These are phyloP conservation scores for Melanchra persicariae DNA, from an alignment of 2,888 invertebrate genomes.

Conservation along the genomic window DNA sequence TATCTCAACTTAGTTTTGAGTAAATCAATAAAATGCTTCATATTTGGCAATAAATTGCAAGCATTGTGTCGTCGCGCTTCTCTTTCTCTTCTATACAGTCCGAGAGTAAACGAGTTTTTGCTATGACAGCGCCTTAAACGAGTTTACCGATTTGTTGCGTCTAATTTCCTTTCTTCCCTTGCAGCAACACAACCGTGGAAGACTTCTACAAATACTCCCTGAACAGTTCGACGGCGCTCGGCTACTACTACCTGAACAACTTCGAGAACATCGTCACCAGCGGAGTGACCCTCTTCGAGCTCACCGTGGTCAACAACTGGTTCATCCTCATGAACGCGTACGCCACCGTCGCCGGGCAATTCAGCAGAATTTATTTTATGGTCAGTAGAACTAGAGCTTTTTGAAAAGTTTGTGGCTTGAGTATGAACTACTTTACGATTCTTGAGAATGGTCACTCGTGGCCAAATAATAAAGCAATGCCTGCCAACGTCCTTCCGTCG, in stretches of 20 bases:
- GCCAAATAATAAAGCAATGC: too few species aligned
- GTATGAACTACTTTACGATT: neutral
- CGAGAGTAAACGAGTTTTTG: too few species aligned
- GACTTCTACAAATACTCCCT: constrained; percentile 94
- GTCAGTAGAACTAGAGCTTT: neutral
- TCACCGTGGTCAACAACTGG: constrained; percentile 98
- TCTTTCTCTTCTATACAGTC: too few species aligned
- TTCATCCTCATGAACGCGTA: constrained; percentile 97
- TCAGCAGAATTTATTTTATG: constrained; percentile 96
- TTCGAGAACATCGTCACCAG: constrained; percentile 95
- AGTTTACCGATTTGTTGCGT: too few species aligned
- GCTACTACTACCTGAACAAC: constrained; percentile 97
- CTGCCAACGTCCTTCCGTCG: too few species aligned
- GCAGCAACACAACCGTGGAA: constrained; percentile 95
- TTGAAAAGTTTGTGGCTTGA: too few species aligned
- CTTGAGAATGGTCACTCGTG: neutral
- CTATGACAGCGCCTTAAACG: too few species aligned
- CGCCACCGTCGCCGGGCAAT: constrained; percentile 93
- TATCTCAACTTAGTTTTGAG: too few species aligned
- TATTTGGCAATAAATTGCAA: too few species aligned
- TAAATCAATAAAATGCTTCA: too few species aligned
- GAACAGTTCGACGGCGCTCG: constrained; percentile 93
- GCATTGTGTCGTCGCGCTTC: too few species aligned
- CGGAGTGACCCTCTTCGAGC: constrained; percentile 96
- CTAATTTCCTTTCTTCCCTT: constrained; percentile 42